Base-by-base conservation (phyloP, 2,797 vertebrate species). In the Sebastes itinus region DNA sequence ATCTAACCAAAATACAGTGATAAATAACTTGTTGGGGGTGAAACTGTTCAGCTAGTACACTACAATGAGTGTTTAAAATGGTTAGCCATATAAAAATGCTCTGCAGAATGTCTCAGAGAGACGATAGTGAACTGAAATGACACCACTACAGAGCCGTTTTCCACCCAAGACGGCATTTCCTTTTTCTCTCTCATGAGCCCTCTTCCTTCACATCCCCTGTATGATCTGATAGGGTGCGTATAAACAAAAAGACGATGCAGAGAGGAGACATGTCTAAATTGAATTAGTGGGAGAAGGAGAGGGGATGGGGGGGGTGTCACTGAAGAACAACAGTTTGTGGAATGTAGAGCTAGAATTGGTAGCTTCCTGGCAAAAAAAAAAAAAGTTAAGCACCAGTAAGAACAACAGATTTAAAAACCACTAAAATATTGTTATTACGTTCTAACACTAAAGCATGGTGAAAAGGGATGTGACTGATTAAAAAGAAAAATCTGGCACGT, bases 231-330 rank as follows among this genome's bases (percentile, higher is more conserved):
- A 64, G 11, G 25, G 33, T 68, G 35, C 30, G 54, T 32, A 27
- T 76, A 72, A 80, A 77, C 72, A 81, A 63, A 61, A 38, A 28
- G 10, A 72, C 9, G 18, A 54, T 25, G 22, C 18, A 64, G 56
- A 38, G 3, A 70, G 10, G 46, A 69, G 49, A 18, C 10, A 38
- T 1, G 3, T 61, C 54, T 30, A 67, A 73, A 66, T 62, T 30
- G 3, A 23, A 20, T 16, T 8, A 52, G 22, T 7, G 38, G 23
- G 52, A 18, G 22, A 20, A n/a, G 8, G 7, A 27, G 22, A 52
- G 3, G 25, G 25, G 6, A 54, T 4, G 22, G 10, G 23, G 14
- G 18, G 20, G 2, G 1, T 16, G 11, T 66, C 54, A 49, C 25
- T 25, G 12, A 66, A 10, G n/a, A 64, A 18, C 10, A 63, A 25